Evolutionary conservation across 1,140 invertebrate genomes (phyloP).

Genomic region (Philopotamus ludificatus): DNA sequence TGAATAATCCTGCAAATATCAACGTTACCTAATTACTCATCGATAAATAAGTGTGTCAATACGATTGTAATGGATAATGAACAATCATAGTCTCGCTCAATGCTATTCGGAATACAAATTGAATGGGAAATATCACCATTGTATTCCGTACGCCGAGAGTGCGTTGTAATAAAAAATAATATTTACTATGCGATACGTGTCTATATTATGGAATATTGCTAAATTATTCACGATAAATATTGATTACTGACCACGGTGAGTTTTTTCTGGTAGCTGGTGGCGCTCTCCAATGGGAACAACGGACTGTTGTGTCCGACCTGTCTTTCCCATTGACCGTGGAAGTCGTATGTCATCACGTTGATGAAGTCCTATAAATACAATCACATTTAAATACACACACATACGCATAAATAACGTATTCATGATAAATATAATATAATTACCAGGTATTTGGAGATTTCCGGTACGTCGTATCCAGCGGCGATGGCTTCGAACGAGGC

Average conservation of each 20-base stretch:
- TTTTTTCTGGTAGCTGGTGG: constrained; percentile 87
- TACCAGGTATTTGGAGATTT: constrained; percentile 86
- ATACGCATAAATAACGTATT: neutral
- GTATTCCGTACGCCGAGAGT: too few relatives aligned
- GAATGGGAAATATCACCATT: too few relatives aligned
- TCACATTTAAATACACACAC: neutral
- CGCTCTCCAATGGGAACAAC: constrained; percentile 82
- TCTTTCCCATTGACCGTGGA: constrained; percentile 91
- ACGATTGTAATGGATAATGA: too few relatives aligned
- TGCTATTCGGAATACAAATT: too few relatives aligned
- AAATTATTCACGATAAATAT: too few relatives aligned
- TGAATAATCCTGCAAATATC: constrained; percentile 77
- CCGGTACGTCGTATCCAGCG: constrained; percentile 90
- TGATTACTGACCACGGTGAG: constrained; percentile 78
- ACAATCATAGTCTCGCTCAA: too few relatives aligned
- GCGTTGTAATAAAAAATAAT: too few relatives aligned
- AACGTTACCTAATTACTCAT: too few relatives aligned
- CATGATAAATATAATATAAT: constrained; percentile 29
- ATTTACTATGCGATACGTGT: too few relatives aligned
- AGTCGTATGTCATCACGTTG: constrained; percentile 94
- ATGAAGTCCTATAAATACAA: constrained; percentile 70
- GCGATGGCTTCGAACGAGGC: constrained; percentile 90
- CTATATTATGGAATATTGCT: too few relatives aligned
- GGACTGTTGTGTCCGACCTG: constrained; percentile 92
- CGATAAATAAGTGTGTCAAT: too few relatives aligned